These are phyloP conservation scores for Sinosuthora webbiana DNA, from an alignment of 2,113 vertebrate genomes.

Conservation along the genomic window DNA sequence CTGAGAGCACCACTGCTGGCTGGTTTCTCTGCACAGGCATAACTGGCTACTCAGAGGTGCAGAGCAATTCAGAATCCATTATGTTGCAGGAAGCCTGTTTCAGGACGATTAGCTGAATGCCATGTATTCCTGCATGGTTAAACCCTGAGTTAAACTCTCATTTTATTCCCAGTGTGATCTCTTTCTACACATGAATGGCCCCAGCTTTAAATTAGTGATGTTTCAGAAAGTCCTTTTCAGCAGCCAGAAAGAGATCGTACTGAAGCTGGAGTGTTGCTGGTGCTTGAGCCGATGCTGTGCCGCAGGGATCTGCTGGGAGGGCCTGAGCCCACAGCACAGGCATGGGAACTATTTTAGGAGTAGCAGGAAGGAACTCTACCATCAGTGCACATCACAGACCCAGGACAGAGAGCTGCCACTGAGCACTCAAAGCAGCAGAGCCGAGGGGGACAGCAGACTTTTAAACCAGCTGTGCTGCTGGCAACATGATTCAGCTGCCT, in stretches of 20 bases:
- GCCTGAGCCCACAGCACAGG: neutral
- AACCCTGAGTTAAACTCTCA: neutral
- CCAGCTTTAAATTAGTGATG: neutral
- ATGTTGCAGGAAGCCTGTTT: neutral
- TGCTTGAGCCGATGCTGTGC: neutral
- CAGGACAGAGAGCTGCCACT: neutral
- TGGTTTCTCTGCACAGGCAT: neutral
- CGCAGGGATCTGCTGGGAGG: neutral
- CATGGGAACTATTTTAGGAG: neutral
- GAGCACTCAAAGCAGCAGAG: neutral
- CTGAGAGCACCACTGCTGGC: neutral
- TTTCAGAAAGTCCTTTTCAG: neutral
- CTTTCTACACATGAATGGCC: neutral
- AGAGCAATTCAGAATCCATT: neutral
- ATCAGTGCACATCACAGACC: neutral
- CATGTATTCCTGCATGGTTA: neutral
- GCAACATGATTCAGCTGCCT: neutral
- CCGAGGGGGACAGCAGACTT: neutral
- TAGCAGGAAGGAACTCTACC: neutral
- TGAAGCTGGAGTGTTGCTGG: neutral
- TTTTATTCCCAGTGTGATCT: conserved; percentile 14
- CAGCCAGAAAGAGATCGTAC: neutral
- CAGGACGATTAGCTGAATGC: neutral
- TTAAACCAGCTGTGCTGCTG: neutral
- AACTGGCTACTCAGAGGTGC: neutral